A percentile compares a stretch with the other conserved stretches of the same genome.
Conservation (phyloP, 2,888 invertebrate genomes). For the Homarus gammarus region DNA sequence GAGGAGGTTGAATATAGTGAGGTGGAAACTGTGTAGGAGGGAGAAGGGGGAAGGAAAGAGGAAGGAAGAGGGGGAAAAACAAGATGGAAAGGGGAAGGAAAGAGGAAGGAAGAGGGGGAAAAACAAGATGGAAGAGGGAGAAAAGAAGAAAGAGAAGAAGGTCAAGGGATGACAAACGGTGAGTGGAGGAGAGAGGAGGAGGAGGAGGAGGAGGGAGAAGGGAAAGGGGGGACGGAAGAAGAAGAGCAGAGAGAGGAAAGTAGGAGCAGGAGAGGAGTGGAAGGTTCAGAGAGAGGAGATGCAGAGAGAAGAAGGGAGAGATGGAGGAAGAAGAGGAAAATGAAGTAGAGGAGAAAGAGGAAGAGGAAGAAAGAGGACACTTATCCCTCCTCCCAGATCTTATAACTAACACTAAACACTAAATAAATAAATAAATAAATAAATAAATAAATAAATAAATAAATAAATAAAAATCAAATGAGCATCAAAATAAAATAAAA, state of each 20-base stretch:
- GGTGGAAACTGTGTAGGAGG: neutral
- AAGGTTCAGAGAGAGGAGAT: no score
- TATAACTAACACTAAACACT: no score
- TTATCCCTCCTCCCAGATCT: no score
- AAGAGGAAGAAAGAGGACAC: slow-evolving; percentile 25
- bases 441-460: neutral
- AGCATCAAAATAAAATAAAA: neutral
- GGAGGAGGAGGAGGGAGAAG: neutral
- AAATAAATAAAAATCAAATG: neutral
- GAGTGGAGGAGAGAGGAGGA: no score
- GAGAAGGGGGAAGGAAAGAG: neutral
- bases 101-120: neutral
- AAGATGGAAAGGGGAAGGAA: neutral
- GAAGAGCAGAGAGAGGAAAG: neutral
- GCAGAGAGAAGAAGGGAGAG: neutral
- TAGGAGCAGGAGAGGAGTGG: neutral
- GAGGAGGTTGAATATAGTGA: neutral
- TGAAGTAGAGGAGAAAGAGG: no score
- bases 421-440: no score
- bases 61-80: neutral
- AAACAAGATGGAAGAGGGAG: neutral
- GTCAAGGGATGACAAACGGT: no score
- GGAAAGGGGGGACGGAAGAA: neutral
- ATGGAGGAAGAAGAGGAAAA: neutral
- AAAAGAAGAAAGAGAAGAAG: no score